These are phyloP conservation scores for Clunio marinus DNA, from an alignment of 2,888 invertebrate genomes.

Conservation along the genomic window DNA sequence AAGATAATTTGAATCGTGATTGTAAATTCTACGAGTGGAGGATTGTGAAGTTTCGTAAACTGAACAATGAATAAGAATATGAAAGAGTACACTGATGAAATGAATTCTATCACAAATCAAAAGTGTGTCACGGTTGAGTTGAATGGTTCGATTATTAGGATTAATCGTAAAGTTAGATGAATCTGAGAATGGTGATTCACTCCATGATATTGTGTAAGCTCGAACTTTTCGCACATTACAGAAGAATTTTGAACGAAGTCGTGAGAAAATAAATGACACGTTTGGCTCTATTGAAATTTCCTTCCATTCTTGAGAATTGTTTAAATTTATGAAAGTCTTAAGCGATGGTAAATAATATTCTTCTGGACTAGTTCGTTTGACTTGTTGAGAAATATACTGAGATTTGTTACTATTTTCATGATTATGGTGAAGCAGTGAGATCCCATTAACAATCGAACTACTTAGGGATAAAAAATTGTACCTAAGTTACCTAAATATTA, in stretches of 20 bases:
- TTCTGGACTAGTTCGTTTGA: background rate
- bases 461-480: no score
- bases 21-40: background rate
- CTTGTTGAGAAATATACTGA: no score
- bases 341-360: background rate
- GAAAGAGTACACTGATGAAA: background rate
- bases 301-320: background rate
- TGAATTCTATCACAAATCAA: background rate
- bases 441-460: background rate
- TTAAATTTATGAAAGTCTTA: background rate
- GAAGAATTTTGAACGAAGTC: background rate
- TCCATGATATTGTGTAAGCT: no score
- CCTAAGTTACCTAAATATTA: no score
- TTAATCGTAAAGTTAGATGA: background rate
- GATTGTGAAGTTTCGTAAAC: background rate
- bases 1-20: background rate
- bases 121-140: background rate
- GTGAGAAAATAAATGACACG: background rate
- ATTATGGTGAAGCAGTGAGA: background rate
- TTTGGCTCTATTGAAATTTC: background rate
- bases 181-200: no score
- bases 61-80: background rate
- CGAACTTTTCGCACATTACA: no score
- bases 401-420: background rate
- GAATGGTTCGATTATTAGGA: background rate